phyloP scores from a whole-genome alignment of 2,113 vertebrate species.

The Anas platyrhynchos region DNA sequence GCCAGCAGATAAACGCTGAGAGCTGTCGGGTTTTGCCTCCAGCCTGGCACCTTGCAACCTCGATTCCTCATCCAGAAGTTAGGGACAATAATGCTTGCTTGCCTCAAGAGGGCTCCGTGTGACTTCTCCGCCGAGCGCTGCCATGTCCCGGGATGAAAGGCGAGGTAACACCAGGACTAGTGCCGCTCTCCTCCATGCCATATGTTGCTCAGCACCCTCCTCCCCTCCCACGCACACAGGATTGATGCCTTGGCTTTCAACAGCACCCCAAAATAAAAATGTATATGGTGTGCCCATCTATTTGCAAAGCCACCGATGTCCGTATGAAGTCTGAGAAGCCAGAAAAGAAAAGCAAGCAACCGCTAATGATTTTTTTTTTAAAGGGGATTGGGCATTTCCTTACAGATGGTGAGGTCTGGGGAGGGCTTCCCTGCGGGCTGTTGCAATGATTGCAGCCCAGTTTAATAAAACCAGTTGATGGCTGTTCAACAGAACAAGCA shows the following conservation, averaged over 20 bases:
- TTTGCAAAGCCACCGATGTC: neutral
- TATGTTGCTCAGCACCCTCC: neutral
- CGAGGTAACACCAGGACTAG: neutral
- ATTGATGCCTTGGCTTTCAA: neutral
- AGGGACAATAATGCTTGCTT: neutral
- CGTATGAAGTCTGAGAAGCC: neutral
- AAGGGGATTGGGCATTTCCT: neutral
- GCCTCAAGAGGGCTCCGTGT: constrained; percentile 61
- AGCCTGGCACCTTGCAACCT: neutral
- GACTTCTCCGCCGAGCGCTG: neutral
- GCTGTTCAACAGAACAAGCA: neutral
- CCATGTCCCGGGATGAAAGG: neutral
- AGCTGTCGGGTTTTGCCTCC: neutral
- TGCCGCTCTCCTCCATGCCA: neutral
- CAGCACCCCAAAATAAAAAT: neutral
- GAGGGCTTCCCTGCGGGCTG: neutral
- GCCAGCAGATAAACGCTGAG: neutral
- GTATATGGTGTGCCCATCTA: neutral
- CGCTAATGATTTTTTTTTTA: neutral
- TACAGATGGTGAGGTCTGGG: neutral
- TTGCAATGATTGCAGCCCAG: neutral
- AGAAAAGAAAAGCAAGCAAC: neutral
- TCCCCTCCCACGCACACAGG: neutral
- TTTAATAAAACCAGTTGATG: neutral
- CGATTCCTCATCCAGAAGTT: neutral